These are phyloP conservation scores for Drosophila monieri DNA, from an alignment of 2,888 invertebrate species.

Conservation along the genomic window DNA sequence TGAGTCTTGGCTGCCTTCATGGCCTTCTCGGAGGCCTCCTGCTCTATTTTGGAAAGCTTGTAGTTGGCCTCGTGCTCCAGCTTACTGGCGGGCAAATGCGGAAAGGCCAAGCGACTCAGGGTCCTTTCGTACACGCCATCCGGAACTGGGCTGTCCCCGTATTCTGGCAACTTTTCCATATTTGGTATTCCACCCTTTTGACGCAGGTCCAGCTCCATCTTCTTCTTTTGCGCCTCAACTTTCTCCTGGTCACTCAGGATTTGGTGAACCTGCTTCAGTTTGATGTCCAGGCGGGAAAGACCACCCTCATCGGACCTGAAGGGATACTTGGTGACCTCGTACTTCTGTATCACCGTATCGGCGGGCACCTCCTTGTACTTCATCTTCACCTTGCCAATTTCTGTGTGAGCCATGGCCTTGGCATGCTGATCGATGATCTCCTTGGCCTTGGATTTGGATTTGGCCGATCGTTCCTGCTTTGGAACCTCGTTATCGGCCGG, in stretches of 20 bases:
- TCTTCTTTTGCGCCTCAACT: not conserved
- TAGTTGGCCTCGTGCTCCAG: slow-evolving; percentile 83
- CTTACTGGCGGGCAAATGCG: slow-evolving; percentile 66
- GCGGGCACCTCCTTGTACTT: slow-evolving; percentile 48
- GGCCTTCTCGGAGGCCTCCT: slow-evolving; percentile 75
- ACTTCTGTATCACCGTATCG: slow-evolving; percentile 14
- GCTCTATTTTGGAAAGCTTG: slow-evolving; percentile 83
- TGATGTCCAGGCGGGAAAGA: slow-evolving; percentile 46
- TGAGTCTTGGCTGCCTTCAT: not conserved
- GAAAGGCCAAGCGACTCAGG: slow-evolving; percentile 40
- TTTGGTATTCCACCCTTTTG: not conserved
- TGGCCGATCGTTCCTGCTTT: slow-evolving; percentile 25
- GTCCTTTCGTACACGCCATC: slow-evolving; percentile 63
- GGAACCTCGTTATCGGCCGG: not conserved
- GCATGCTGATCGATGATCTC: slow-evolving; percentile 12
- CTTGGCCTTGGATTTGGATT: not conserved
- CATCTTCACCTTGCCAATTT: slow-evolving; percentile 56
- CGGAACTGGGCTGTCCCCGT: slow-evolving; percentile 32
- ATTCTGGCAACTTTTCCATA: slow-evolving; percentile 3
- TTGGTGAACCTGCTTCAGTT: slow-evolving; percentile 19
- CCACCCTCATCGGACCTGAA: not conserved
- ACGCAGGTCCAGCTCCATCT: not conserved
- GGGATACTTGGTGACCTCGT: not conserved
- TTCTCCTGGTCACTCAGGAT: slow-evolving; percentile 6
- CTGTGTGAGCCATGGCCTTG: slow-evolving; percentile 47